phyloP scores from a whole-genome alignment of 2,113 vertebrate species.

The Variabilichromis moorii region DNA sequence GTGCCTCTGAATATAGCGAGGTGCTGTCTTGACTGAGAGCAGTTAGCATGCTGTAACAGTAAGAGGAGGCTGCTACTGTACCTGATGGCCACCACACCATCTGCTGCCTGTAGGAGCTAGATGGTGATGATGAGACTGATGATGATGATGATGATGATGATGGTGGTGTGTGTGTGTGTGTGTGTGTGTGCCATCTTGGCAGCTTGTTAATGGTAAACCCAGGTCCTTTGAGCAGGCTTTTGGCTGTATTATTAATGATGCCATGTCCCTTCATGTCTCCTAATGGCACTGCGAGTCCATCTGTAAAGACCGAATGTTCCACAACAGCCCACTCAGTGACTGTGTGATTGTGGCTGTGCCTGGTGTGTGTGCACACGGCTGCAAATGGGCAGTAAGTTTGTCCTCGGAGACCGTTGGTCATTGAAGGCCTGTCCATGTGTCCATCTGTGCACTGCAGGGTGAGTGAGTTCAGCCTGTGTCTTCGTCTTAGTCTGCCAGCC shows the following conservation, averaged over 20 bases:
- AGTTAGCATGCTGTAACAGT: constrained; percentile 92
- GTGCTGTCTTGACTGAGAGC: constrained; percentile 88
- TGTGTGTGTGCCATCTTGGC: not conserved
- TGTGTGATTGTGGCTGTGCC: not conserved
- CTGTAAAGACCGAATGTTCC: constrained; percentile 9
- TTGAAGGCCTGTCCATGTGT: constrained; percentile 22
- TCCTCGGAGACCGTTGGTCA: constrained; percentile 21
- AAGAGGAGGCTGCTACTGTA: constrained; percentile 84
- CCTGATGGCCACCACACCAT: constrained; percentile 83
- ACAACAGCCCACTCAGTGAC: not conserved
- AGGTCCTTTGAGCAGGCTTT: constrained; percentile 15
- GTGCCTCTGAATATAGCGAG: constrained; percentile 69
- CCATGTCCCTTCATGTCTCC: constrained; percentile 29
- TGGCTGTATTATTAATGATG: constrained; percentile 42
- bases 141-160: not conserved
- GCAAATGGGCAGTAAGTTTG: not conserved
- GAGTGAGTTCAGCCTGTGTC: not conserved
- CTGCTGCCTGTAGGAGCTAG: constrained; percentile 61
- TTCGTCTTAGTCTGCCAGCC: not conserved
- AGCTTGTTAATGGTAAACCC: constrained; percentile 54
- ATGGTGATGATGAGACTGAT: not conserved
- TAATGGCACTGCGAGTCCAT: constrained; percentile 26
- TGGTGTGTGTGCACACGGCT: not conserved
- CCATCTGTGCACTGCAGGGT: constrained; percentile 29
- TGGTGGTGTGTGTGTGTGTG: not conserved